These are phyloP conservation scores for Pammene aurita DNA, from an alignment of 2,888 invertebrate genomes.

Conservation along the genomic window DNA sequence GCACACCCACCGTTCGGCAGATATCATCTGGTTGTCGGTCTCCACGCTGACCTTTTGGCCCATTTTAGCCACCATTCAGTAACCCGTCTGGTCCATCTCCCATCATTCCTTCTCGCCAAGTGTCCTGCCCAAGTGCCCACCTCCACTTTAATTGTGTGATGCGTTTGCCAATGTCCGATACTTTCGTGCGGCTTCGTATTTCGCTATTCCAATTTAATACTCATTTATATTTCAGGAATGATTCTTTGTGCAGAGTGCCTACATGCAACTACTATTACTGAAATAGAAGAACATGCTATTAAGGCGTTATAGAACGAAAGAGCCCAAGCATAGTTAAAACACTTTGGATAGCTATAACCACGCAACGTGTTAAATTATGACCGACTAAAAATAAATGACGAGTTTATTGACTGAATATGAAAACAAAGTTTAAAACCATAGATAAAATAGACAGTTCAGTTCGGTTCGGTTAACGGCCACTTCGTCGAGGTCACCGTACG, in stretches of 20 bases:
- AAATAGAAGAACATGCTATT: slow-evolving; percentile 12
- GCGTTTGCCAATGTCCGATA: too few species aligned
- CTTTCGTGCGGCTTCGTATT: too few species aligned
- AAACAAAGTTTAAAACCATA: slow-evolving; percentile 30
- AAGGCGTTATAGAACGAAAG: neutral
- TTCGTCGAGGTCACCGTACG: slow-evolving; percentile 66
- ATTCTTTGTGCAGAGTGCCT: neutral
- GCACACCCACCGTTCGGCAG: too few species aligned
- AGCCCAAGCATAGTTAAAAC: slow-evolving; percentile 10
- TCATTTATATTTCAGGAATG: too few species aligned
- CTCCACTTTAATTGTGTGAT: too few species aligned
- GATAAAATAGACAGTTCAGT: slow-evolving; percentile 55
- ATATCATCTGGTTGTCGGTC: too few species aligned
- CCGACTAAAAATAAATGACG: slow-evolving; percentile 28
- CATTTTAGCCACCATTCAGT: too few species aligned
- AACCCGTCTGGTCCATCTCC: too few species aligned
- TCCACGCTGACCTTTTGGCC: too few species aligned
- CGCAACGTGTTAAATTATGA: slow-evolving; percentile 24
- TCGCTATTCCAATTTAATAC: too few species aligned
- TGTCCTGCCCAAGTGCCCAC: too few species aligned
- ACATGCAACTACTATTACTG: neutral
- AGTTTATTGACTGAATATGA: slow-evolving; percentile 35
- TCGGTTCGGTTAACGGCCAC: slow-evolving; percentile 67
- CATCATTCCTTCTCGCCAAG: too few species aligned
- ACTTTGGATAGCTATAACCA: slow-evolving; percentile 19